phyloP scores from a whole-genome alignment of 1,140 invertebrate genomes.

The Teleopsis dalmanni region DNA sequence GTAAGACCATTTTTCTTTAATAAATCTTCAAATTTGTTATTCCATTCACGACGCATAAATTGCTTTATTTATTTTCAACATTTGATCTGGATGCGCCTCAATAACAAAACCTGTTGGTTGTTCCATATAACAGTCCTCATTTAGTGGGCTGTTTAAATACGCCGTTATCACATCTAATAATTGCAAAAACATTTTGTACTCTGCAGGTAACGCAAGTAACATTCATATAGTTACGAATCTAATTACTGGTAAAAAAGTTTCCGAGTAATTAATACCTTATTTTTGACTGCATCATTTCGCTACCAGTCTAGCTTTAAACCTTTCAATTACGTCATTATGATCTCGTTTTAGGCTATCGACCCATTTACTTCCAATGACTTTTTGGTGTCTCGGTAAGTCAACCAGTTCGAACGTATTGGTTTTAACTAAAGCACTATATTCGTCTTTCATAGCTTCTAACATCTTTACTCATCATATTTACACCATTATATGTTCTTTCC shows the following conservation, averaged over 20 bases:
- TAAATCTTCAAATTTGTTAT: slow-evolving; percentile 12
- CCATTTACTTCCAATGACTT: slow-evolving; percentile 4
- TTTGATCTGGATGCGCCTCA: slow-evolving; percentile 9
- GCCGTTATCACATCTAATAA: slow-evolving; percentile 45
- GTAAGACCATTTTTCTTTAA: slow-evolving; percentile 10
- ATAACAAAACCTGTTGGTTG: slow-evolving; percentile 35
- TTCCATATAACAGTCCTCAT: slow-evolving; percentile 44
- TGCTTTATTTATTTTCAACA: slow-evolving; percentile 17
- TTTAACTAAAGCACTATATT: slow-evolving; percentile 15
- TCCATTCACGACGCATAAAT: slow-evolving; percentile 29
- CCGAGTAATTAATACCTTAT: slow-evolving; percentile 36
- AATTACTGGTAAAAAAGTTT: slow-evolving; percentile 40
- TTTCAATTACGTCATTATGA: not conserved
- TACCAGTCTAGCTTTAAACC: slow-evolving; percentile 44
- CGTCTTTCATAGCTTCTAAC: slow-evolving; percentile 19
- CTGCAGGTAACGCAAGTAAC: slow-evolving; percentile 35
- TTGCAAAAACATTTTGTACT: slow-evolving; percentile 24
- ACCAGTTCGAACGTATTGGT: slow-evolving; percentile 11
- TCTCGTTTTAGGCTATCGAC: slow-evolving; percentile 2
- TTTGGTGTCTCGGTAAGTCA: slow-evolving; percentile 7
- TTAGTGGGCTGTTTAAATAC: slow-evolving; percentile 43
- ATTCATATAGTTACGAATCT: slow-evolving; percentile 36
- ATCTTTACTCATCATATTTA: no score
- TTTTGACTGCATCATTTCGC: slow-evolving; percentile 27
- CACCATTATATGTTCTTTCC: no score